Conservation (phyloP, 2,888 invertebrate genomes). For the Ceratothoa steindachneri region DNA sequence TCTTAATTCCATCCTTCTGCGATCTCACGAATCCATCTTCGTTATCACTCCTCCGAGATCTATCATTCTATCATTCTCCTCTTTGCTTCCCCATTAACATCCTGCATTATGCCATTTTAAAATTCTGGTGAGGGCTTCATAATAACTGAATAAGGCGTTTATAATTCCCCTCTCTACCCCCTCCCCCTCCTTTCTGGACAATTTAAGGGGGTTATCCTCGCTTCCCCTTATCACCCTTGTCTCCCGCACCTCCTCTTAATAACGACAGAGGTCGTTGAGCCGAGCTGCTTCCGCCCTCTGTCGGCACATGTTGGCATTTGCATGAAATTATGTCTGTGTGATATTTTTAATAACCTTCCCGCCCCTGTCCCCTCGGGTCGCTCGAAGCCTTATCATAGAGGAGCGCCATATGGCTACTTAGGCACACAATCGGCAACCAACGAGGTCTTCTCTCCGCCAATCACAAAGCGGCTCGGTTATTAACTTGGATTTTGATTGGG, state of each 20-base stretch:
- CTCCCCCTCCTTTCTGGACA: neutral
- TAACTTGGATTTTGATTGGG: constrained; percentile 12
- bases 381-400: neutral
- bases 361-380: neutral
- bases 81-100: constrained; percentile 5
- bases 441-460: neutral
- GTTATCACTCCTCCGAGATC: too few species aligned
- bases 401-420: constrained; percentile 11
- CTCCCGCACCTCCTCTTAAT: neutral
- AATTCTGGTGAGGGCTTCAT: neutral
- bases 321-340: constrained; percentile 15
- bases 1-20: too few species aligned
- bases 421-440: constrained; percentile 10
- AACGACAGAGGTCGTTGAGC: constrained; percentile 3
- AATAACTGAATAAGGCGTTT: constrained; percentile 10
- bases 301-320: constrained; percentile 13
- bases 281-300: constrained; percentile 9
- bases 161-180: neutral
- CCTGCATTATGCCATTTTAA: constrained; percentile 2
- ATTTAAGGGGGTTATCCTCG: neutral
- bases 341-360: constrained; percentile 10
- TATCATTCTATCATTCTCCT: too few species aligned
- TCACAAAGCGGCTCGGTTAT: constrained; percentile 8
- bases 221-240: neutral
- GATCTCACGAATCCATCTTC: too few species aligned